These are phyloP conservation scores for Sebastes wilsoni DNA, from an alignment of 2,797 vertebrate genomes.

Conservation along the genomic window DNA sequence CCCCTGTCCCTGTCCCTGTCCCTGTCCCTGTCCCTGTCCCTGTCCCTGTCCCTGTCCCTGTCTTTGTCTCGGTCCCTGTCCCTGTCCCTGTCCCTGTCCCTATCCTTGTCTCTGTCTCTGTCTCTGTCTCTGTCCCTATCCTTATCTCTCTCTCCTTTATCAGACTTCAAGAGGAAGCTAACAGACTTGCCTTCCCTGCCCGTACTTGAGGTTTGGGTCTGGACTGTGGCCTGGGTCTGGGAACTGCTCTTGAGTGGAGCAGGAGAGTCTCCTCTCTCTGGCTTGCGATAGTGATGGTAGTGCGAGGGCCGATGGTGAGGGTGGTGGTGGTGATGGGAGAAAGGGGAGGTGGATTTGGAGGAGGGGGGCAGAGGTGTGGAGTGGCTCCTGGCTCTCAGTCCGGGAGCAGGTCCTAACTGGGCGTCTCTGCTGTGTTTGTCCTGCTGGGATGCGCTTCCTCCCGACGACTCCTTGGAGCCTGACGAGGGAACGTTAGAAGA, in stretches of 20 bases:
- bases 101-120: not conserved
- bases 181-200: constrained; percentile 86
- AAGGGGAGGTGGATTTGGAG: constrained; percentile 86
- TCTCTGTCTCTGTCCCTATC: constrained; percentile 54
- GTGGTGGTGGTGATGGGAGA: constrained; percentile 86
- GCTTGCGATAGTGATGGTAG: constrained; percentile 88
- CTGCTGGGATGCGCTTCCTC: constrained; percentile 66
- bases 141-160: constrained; percentile 82
- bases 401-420: constrained; percentile 80
- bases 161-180: constrained; percentile 83
- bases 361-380: constrained; percentile 92
- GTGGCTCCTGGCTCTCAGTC: constrained; percentile 91
- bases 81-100: not conserved
- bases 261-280: constrained; percentile 85
- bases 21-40: not conserved
- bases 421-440: constrained; percentile 84
- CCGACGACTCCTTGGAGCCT: constrained; percentile 78
- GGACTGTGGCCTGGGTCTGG: constrained; percentile 76
- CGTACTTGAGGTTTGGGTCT: constrained; percentile 78
- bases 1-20: constrained; percentile 1
- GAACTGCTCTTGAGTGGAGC: constrained; percentile 76
- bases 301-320: constrained; percentile 90
- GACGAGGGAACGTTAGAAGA: constrained; percentile 79
- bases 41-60: not conserved
- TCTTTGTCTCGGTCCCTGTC: constrained; percentile 20